phyloP scores from a whole-genome alignment of 2,888 invertebrate genomes.

The Amaurobius ferox region DNA sequence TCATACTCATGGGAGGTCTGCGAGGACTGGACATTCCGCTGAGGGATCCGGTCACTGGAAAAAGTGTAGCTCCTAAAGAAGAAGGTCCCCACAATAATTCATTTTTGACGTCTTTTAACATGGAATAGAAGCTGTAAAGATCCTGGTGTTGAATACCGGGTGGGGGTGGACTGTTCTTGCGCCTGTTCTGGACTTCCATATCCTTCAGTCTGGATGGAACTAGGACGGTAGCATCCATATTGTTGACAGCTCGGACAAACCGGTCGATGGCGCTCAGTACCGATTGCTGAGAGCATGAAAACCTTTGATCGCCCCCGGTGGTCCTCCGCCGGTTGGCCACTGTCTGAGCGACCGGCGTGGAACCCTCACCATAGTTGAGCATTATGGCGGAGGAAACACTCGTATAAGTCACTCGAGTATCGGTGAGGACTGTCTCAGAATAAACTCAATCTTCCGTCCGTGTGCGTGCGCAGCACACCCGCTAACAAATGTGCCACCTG shows the following conservation, averaged over 20 bases:
- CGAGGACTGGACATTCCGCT: conserved; percentile 37
- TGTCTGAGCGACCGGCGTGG: conserved; percentile 28
- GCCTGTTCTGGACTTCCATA: conserved; percentile 75
- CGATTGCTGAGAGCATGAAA: conserved; percentile 86
- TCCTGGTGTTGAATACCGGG: conserved; percentile 72
- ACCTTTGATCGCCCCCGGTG: conserved; percentile 58
- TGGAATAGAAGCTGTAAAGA: conserved; percentile 76
- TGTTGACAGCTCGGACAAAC: conserved; percentile 77
- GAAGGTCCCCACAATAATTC: conserved; percentile 77
- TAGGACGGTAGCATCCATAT: conserved; percentile 78
- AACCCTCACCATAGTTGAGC: conserved; percentile 65
- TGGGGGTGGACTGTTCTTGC: conserved; percentile 54
- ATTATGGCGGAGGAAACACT: conserved; percentile 35
- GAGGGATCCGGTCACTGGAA: conserved; percentile 35
- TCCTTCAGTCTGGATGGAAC: conserved; percentile 77
- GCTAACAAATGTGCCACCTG: conserved; percentile 66
- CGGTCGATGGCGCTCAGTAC: conserved; percentile 82
- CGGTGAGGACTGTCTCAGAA: neutral
- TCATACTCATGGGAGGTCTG: conserved; percentile 25
- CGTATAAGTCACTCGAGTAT: conserved; percentile 19
- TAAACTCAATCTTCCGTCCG: conserved; percentile 40
- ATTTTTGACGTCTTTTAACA: conserved; percentile 77
- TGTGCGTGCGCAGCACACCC: conserved; percentile 69
- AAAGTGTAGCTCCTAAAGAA: conserved; percentile 36
- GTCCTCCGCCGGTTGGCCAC: conserved; percentile 21